phyloP scores from a whole-genome alignment of 2,113 vertebrate genomes.

The Polyodon spathula region DNA sequence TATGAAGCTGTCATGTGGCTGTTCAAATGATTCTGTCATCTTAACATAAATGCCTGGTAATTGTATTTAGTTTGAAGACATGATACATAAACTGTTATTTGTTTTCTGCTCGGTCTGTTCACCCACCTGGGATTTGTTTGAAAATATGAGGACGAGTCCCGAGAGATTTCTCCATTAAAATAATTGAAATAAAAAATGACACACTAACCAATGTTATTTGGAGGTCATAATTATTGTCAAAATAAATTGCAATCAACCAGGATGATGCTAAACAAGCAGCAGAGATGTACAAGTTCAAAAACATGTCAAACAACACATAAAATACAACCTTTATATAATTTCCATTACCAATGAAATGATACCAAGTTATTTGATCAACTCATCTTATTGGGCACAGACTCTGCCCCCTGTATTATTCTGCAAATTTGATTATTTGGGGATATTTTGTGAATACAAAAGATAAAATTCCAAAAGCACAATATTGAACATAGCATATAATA shows the following conservation, averaged over 20 bases:
- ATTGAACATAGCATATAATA: no score
- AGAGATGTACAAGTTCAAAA: constrained; percentile 2
- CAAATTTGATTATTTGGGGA: no score
- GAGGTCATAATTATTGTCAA: constrained; percentile 41
- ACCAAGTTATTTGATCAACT: no score
- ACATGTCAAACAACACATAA: background rate
- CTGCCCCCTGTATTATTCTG: no score
- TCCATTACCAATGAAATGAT: no score
- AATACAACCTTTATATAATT: background rate
- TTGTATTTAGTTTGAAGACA: background rate
- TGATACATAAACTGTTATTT: constrained; percentile 28
- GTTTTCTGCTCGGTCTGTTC: constrained; percentile 9
- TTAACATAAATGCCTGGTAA: constrained; percentile 18
- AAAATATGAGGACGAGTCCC: constrained; percentile 4
- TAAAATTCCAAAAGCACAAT: no score
- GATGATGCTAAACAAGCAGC: constrained; percentile 10
- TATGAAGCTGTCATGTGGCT: no score
- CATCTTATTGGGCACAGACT: no score
- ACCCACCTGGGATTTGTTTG: constrained; percentile 11
- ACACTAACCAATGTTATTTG: constrained; percentile 41
- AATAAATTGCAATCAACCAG: constrained; percentile 39
- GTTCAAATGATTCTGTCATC: constrained; percentile 21
- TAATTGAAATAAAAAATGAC: constrained; percentile 41
- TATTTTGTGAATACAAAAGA: no score
- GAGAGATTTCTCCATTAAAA: constrained; percentile 25